A percentile compares a stretch with the other conserved stretches of the same genome.
These are phyloP conservation scores for Gymnarchus niloticus DNA, from an alignment of 2,113 vertebrate species.

Conservation along the genomic window DNA sequence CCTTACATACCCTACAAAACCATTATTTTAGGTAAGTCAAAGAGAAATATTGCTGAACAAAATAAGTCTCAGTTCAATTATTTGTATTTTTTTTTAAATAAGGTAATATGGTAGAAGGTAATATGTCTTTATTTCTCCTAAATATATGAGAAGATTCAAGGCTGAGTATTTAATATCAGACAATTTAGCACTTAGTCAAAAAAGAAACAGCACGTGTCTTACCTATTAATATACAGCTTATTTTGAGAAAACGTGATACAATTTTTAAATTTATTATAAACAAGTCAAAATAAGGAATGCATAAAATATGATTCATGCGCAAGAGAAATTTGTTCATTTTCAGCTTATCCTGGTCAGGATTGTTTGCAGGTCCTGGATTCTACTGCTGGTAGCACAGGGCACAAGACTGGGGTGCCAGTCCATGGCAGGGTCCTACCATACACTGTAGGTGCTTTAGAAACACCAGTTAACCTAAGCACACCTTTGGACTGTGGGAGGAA, in stretches of 20 bases:
- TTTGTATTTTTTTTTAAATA: constrained; percentile 12
- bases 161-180: neutral
- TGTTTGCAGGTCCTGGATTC: too few relatives aligned
- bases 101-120: neutral
- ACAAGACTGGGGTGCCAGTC: neutral
- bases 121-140: neutral
- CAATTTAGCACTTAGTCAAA: neutral
- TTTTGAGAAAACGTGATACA: neutral
- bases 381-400: neutral
- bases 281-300: too few relatives aligned
- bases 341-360: too few relatives aligned
- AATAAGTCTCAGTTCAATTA: neutral
- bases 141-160: neutral
- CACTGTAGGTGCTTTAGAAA: neutral
- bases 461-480: too few relatives aligned
- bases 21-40: neutral
- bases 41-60: constrained; percentile 3
- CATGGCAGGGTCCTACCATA: neutral
- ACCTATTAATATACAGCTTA: neutral
- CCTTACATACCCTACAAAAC: constrained; percentile 2
- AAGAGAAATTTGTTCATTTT: too few relatives aligned
- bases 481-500: too few relatives aligned
- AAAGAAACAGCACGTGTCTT: neutral
- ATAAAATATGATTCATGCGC: too few relatives aligned
- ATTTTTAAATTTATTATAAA: too few relatives aligned